Base-by-base conservation (phyloP, 2,797 vertebrate genomes). In the Bryconaethiops microstoma region DNA sequence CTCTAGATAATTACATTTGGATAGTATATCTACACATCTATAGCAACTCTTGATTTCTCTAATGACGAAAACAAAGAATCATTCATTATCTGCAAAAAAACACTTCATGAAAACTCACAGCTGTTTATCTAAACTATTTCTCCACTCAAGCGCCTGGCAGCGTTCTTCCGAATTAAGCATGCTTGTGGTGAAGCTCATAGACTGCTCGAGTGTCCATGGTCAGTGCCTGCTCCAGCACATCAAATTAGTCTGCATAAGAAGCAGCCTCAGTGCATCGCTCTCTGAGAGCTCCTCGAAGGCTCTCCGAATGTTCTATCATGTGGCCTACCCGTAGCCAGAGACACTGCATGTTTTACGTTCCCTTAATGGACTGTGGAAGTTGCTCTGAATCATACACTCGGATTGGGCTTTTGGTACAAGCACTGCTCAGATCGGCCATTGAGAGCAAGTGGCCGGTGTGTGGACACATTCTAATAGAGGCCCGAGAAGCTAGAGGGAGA, bases 321-420 rank as follows among this genome's bases (percentile, higher is more conserved):
- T 52, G 35, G 64, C 55, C 68, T 29, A 17, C 29, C 21, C 4
- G 42, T 45, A 65, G 62, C 71, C 19, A 64, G 17, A 59, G 68
- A 76, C 19, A n/a, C 42, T 76, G 83, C 71, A 68, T 79, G 78
- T 80, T 84, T 84, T 78, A 77, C 29, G 4, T 29, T 74, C 42
- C 21, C 48, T 77, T 81, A 76, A 81, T 84, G 59, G 76, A 79
- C 72, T 82, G 40, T 74, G 50, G 52, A 82, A 82, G 50, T 19
- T 6, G 29, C 21, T 39, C 59, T 65, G 64, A 50, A 74, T 42
- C 8, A 69, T 23, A n/a, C 42, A 39, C 21, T 74, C 39, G 3
- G 64, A 67, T n/a, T 42, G 19, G 39, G 39, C 64, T 21, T 67
- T 45, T 7, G 39, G 19, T n/a, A 45, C 64, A 67, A n/a, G 39